Evolutionary conservation across 2,888 invertebrate genomes (phyloP).

Genomic region (Platypus cylindrus): DNA sequence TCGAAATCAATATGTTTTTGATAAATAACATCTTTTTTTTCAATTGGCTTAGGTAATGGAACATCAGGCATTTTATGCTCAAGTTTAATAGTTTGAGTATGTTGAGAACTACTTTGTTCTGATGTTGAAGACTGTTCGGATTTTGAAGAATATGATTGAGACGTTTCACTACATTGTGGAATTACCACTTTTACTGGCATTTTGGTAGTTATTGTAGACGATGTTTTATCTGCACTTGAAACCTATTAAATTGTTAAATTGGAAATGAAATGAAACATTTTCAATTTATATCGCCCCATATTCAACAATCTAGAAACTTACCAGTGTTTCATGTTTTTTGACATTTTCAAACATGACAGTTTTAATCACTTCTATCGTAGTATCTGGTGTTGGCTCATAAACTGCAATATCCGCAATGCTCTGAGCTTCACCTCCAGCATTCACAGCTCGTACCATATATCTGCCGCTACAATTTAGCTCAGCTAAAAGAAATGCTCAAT

Average conservation of each 20-base stretch:
- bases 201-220: slow-evolving; percentile 22
- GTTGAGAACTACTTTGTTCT: slow-evolving; percentile 30
- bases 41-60: slow-evolving; percentile 24
- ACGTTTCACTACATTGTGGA: slow-evolving; percentile 21
- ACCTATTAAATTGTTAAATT: slow-evolving; percentile 21
- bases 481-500: slow-evolving; percentile 4
- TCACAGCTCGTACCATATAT: slow-evolving; percentile 61
- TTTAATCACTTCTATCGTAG: slow-evolving; percentile 54
- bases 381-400: slow-evolving; percentile 54
- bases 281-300: no score
- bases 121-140: slow-evolving; percentile 29
- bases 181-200: slow-evolving; percentile 19
- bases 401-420: slow-evolving; percentile 69
- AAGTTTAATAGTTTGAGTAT: slow-evolving; percentile 30
- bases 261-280: slow-evolving; percentile 12
- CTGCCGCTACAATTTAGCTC: slow-evolving; percentile 57
- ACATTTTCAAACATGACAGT: slow-evolving; percentile 50
- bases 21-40: slow-evolving; percentile 16
- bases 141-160: slow-evolving; percentile 25
- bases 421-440: slow-evolving; percentile 69
- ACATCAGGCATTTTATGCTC: slow-evolving; percentile 30
- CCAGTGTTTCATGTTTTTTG: slow-evolving; percentile 35
- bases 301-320: no score
- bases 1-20: slow-evolving; percentile 24
- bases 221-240: slow-evolving; percentile 27